Conservation (phyloP, 2,888 invertebrate genomes). For the Teleiodes luculella region DNA sequence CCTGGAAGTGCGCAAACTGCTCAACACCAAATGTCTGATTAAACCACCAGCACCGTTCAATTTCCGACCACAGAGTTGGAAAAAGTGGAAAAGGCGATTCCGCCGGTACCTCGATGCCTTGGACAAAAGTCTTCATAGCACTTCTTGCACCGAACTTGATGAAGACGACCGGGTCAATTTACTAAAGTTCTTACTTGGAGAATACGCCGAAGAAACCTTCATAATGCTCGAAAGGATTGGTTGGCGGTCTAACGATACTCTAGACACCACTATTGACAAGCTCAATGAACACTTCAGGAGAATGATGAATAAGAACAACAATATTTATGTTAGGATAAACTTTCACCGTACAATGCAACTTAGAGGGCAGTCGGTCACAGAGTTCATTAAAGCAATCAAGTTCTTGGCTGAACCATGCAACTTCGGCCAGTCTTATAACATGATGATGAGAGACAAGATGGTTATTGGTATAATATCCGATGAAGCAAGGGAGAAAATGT, state of each 20-base stretch:
- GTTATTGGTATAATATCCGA: background rate
- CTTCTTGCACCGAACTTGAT: background rate
- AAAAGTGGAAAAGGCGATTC: background rate
- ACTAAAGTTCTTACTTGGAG: background rate
- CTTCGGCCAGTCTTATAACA: background rate
- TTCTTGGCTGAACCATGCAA: background rate
- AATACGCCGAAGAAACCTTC: background rate
- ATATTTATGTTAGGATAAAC: background rate
- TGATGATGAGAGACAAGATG: conserved; percentile 3
- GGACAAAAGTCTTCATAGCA: background rate
- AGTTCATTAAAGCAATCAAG: conserved; percentile 2
- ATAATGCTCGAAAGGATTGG: background rate
- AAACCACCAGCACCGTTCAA: background rate
- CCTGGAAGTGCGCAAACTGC: background rate
- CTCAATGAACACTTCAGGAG: background rate
- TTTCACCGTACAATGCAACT: background rate
- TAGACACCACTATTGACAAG: background rate
- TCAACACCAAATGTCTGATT: background rate
- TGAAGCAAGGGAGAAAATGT: background rate
- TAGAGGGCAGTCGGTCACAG: background rate
- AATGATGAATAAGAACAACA: background rate
- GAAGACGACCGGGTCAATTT: background rate
- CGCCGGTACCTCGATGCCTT: background rate
- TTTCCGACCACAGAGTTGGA: background rate
- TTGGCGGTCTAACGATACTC: background rate